Evolutionary conservation across 2,888 invertebrate genomes (phyloP), one percentile per base, ranked within the genome.

Genomic region (Spodoptera picta): DNA sequence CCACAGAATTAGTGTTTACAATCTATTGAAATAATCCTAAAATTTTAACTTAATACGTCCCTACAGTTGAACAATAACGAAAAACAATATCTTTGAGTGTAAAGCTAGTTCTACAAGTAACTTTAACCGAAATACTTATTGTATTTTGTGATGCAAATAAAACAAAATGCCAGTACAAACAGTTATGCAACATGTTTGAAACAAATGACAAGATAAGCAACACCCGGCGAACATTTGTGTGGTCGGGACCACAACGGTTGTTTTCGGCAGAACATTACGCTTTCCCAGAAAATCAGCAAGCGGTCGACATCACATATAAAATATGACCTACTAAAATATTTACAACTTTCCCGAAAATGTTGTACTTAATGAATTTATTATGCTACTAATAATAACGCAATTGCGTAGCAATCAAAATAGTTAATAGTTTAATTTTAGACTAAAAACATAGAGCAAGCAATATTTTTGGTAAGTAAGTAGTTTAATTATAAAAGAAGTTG

Each of bases 211-310:
- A 73, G 75, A 77, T 80, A 81, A 76, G 76, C 60, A 63, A 77
- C 77, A 82, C 75, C 65, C 65, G 61, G 58, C 68, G 72, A 83
- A 83, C 77, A 82, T 84, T 80, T 84, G 85, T 86, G 86, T 81
- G 84, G 84, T 83, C 82, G 71, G 59, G 60, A 60, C 74, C 64
- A 63, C 68, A 67, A 54, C 71, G 69, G 56, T 52, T 70, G 63
- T 63, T 73, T 73, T 77, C 64, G 64, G 50, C 60, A 51, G 69
- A 64, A 67, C 51, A 44, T 59, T 44, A 64, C 54, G 58, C 56
- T 68, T 76, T 73, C 76, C 65, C 48, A 69, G 76, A 73, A 78
- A 75, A 69, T 54, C 57, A 60, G 59, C 73, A 65, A 69, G 69
- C 73, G 73, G 60, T 62, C 60, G 59, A 63, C 56, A 47, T 48